These are phyloP conservation scores for Gryon sp. DNA, from an alignment of 1,140 invertebrate species.

Conservation along the genomic window DNA sequence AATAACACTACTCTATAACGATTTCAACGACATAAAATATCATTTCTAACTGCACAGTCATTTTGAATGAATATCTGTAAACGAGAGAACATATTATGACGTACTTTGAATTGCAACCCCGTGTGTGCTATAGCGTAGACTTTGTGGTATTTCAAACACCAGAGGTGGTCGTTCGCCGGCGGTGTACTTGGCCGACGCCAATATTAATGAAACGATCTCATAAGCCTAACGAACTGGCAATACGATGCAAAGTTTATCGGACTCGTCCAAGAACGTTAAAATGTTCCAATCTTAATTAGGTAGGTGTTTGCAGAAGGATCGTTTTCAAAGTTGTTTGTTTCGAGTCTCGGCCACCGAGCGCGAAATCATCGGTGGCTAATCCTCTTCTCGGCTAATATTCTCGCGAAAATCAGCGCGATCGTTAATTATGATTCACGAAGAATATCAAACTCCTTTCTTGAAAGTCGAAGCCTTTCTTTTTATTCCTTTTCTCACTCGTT, in stretches of 20 bases:
- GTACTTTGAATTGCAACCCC: too few relatives aligned
- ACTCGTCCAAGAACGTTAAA: conserved; percentile 75
- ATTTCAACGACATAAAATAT: too few relatives aligned
- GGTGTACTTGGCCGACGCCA: conserved; percentile 68
- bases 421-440: conserved; percentile 40
- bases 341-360: conserved; percentile 51
- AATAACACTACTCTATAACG: too few relatives aligned
- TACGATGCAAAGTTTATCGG: conserved; percentile 77
- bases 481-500: too few relatives aligned
- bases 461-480: too few relatives aligned
- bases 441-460: conserved; percentile 9
- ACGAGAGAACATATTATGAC: too few relatives aligned
- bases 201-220: conserved; percentile 80
- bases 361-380: conserved; percentile 41
- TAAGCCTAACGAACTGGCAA: conserved; percentile 76
- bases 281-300: conserved; percentile 80
- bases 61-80: too few relatives aligned
- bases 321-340: conserved; percentile 69
- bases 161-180: conserved; percentile 72
- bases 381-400: conserved; percentile 47
- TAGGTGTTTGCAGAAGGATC: conserved; percentile 79
- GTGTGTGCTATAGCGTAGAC: conserved; percentile 23
- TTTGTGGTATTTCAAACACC: conserved; percentile 69
- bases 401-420: conserved; percentile 50
- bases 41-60: too few relatives aligned